Base-by-base conservation (phyloP, 2,113 vertebrate species). In the Cyanocitta stelleri region DNA sequence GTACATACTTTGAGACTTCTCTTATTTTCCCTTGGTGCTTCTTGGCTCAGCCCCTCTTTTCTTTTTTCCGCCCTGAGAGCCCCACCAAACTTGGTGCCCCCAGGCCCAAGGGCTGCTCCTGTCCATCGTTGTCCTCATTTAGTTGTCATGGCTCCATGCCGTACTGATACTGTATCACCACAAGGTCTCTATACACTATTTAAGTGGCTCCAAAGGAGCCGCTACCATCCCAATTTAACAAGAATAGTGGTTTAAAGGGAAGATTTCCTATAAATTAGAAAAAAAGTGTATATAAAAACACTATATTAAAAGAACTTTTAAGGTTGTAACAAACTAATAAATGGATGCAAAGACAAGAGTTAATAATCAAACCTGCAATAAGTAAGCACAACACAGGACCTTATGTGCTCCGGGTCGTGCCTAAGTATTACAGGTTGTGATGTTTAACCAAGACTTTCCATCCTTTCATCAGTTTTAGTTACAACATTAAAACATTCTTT, bases 1-100 rank as follows among this genome's bases (percentile, higher is more conserved):
- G 95, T 97, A 97, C 96, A 97, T 97, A 97, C 96, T 97, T 95
- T 96, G 96, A 96, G 93, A 95, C 48, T 96, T 91, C 78, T 96
- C 95, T 94, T 62, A 97, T 85, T 96, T 94, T 92, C 94, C 94
- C 93, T 96, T 96, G 88, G 91, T 94, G 87, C 94, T 96, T 92
- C 93, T 95, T 96, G 95, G 87, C 88, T 96, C 96, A 96, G 91
- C 85, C 95, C 91, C 96, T 87, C 79, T 95, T 92, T 96, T 95
- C 85, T 89, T 95, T 96, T 95, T 97, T 59, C 71, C 73, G 94
- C 93, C 95, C 96, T 79, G 93, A 90, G 92, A 95, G 92, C 90
- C 95, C 95, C 94, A 97, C 95, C 87, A 96, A 95, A 84, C 84
- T 94, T 93, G 92, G 95, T 82, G 94, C 93, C 94, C 95, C 66